A percentile compares a stretch with the other conserved stretches of the same genome.
These are phyloP conservation scores for Marasmarcha lunaedactyla DNA, from an alignment of 2,888 invertebrate species.

Conservation along the genomic window DNA sequence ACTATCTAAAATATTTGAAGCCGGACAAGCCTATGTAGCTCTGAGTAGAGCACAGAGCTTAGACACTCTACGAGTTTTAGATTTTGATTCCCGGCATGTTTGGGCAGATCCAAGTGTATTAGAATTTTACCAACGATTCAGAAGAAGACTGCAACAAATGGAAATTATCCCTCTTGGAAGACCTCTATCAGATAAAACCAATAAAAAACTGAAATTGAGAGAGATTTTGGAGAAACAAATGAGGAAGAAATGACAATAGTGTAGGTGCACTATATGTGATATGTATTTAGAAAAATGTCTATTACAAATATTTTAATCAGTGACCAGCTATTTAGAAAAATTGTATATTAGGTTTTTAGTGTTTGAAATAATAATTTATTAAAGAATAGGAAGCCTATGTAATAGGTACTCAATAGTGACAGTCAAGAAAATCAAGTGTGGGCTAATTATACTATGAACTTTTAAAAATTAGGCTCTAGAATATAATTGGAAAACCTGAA, in stretches of 20 bases:
- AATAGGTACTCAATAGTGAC: no score
- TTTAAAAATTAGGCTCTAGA: no score
- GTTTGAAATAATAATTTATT: no score
- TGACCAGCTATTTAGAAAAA: no score
- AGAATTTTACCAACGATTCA: conserved; percentile 81
- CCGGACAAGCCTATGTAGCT: conserved; percentile 97
- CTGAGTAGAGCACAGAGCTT: conserved; percentile 91
- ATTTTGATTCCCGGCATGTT: conserved; percentile 88
- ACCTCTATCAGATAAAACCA: conserved; percentile 48
- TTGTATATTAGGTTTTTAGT: no score
- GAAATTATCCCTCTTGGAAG: conserved; percentile 74
- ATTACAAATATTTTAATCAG: no score
- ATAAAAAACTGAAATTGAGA: conserved; percentile 47
- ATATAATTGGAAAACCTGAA: no score
- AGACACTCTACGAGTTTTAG: conserved; percentile 84
- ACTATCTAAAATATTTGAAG: conserved; percentile 90
- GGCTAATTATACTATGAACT: no score
- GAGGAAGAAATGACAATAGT: conserved; percentile 29
- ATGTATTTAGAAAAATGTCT: no score
- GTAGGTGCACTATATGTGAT: no score
- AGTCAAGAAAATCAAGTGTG: no score
- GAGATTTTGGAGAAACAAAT: conserved; percentile 54
- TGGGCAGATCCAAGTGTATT: conserved; percentile 90
- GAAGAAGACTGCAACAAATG: conserved; percentile 73
- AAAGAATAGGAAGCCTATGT: no score